phyloP scores from a whole-genome alignment of 2,113 vertebrate species.

The Sylvilagus bachmani region DNA sequence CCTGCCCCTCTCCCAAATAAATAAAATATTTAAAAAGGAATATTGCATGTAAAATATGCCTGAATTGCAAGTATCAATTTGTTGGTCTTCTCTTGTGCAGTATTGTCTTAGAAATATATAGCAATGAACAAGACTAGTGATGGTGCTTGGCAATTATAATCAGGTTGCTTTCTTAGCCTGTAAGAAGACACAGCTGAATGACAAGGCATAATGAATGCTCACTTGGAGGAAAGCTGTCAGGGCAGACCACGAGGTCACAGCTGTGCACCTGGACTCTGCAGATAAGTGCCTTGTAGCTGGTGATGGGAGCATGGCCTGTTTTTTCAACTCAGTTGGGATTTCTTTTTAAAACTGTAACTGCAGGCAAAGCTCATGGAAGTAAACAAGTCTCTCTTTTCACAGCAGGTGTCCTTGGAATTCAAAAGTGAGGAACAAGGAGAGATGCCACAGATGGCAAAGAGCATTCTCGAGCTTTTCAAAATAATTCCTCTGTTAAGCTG shows the following conservation, averaged over 20 bases:
- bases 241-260: not conserved
- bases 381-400: not conserved
- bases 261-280: not conserved
- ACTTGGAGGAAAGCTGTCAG: not conserved
- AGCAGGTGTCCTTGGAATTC: not conserved
- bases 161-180: not conserved
- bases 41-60: too few species aligned
- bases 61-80: not conserved
- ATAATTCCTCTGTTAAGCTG: not conserved
- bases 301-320: not conserved
- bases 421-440: not conserved
- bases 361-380: slow-evolving; percentile 23
- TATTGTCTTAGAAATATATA: not conserved
- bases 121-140: not conserved
- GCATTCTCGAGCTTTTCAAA: slow-evolving; percentile 36
- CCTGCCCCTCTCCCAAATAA: too few species aligned
- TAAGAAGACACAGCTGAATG: not conserved
- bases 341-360: slow-evolving; percentile 11
- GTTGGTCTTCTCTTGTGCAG: not conserved
- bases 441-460: not conserved
- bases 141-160: not conserved
- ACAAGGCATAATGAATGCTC: not conserved
- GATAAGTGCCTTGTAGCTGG: not conserved
- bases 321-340: not conserved
- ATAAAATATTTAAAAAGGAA: not conserved